Evolutionary conservation across 2,113 vertebrate species (phyloP).

Genomic region (Coracopsis vasa): DNA sequence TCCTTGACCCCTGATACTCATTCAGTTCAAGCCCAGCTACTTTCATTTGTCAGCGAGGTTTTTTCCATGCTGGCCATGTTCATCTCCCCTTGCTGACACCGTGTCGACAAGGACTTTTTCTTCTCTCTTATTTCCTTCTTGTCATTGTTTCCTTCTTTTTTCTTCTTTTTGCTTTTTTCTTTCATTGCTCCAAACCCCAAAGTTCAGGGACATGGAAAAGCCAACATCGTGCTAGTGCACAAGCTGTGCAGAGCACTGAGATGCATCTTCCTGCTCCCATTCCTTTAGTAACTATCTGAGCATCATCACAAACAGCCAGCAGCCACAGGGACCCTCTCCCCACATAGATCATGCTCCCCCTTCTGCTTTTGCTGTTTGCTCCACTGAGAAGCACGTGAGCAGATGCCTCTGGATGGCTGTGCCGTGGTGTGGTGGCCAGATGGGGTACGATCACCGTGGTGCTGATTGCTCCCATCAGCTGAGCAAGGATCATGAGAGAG

Average conservation of each 20-base stretch:
- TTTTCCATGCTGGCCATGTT: neutral
- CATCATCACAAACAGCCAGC: accelerated
- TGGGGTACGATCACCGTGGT: accelerated
- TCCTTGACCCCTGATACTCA: neutral
- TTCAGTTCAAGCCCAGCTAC: neutral
- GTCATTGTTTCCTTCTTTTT: accelerated
- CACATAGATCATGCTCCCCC: accelerated
- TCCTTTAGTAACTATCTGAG: neutral
- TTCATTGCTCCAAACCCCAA: neutral
- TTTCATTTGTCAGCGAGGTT: neutral
- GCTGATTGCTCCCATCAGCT: neutral
- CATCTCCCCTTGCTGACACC: conserved; percentile 11
- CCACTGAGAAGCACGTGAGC: accelerated
- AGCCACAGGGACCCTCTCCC: accelerated
- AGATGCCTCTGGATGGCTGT: neutral
- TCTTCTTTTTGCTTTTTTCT: accelerated
- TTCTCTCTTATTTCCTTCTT: neutral
- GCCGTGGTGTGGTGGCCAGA: neutral
- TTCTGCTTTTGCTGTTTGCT: accelerated
- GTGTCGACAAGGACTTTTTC: neutral
- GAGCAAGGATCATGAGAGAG: neutral
- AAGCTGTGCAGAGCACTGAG: neutral
- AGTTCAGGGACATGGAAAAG: neutral
- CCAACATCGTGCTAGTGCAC: accelerated
- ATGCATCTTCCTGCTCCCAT: neutral